Base-by-base conservation (phyloP, 2,888 invertebrate genomes). In the Lottia gigantea region DNA sequence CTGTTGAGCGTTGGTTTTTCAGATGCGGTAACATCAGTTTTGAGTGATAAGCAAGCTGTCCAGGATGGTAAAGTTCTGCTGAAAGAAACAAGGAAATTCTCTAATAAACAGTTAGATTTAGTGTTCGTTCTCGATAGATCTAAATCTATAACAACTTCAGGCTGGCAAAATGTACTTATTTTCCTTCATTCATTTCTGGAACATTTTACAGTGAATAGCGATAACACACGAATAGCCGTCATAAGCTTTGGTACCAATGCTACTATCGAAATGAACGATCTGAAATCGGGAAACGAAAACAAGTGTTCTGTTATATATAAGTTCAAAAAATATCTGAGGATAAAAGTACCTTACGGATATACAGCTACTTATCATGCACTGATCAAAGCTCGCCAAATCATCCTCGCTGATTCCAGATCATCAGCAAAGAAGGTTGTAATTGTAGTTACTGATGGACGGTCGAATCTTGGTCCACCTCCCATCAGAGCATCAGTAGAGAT, bases 381-480 rank as follows among this genome's bases (percentile, higher is more conserved):
- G 62, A 46, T 67, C 14, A 68, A 55, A 46, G 78, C 79, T 12
- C 66, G 69, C 19, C 40, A 71, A 1, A 67, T 77, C 26, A 68
- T 80, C 19, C 61, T 78, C 16, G 49, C 55, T n/a, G 70, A 63
- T n/a, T 76, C 77, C 14, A 64, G 78, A 14, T 66, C 63, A 7
- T 19, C 55, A 40, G 75, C 79, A 11, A 77, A 77, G 46, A 79
- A 79, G 65, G 80, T 79, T 11, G 76, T 82, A 12, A 71, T 82
- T 31, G 74, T 80, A 15, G 66, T 82, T 31, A 82, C 81, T 8
- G 80, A 80, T 65, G 82, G 82, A 2, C 73, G 75, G 46, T 81
- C 80, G n/a, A 82, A 82, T 71, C 76, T 82, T 49, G 82, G 82
- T 11, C 73, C 72, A 8, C 77, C 80, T 2, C 82, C 82, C 3